Evolutionary conservation across 1,140 invertebrate genomes (phyloP).

Genomic region (Coptotermes formosanus): DNA sequence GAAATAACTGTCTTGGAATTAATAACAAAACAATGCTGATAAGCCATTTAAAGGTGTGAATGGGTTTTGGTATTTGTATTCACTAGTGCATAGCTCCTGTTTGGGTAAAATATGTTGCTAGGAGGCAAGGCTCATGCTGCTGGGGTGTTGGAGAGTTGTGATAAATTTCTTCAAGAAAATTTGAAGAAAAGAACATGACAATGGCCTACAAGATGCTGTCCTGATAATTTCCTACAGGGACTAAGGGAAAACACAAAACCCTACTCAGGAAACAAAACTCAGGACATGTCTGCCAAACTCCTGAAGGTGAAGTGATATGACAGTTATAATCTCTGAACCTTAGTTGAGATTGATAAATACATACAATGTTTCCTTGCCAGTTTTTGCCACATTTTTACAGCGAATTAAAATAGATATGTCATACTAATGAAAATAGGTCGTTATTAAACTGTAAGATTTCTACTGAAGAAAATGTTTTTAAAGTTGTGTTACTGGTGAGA

Average conservation of each 20-base stretch:
- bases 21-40: not conserved
- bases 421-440: too few species aligned
- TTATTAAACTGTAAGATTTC: too few species aligned
- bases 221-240: not conserved
- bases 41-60: not conserved
- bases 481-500: too few species aligned
- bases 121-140: not conserved
- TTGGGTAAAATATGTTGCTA: not conserved
- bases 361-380: too few species aligned
- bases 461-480: too few species aligned
- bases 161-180: not conserved
- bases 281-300: not conserved
- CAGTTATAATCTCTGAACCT: too few species aligned
- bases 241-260: not conserved
- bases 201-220: not conserved
- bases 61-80: not conserved
- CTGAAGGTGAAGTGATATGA: not conserved
- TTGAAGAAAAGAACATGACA: not conserved
- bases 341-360: too few species aligned
- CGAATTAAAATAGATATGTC: too few species aligned
- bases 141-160: not conserved
- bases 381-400: too few species aligned
- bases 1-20: not conserved
- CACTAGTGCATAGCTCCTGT: not conserved
- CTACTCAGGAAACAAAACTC: not conserved